Evolutionary conservation across 1,140 invertebrate genomes (phyloP), one percentile per base, ranked within the genome.

Genomic region (Pseudomyrmex dendroicus): DNA sequence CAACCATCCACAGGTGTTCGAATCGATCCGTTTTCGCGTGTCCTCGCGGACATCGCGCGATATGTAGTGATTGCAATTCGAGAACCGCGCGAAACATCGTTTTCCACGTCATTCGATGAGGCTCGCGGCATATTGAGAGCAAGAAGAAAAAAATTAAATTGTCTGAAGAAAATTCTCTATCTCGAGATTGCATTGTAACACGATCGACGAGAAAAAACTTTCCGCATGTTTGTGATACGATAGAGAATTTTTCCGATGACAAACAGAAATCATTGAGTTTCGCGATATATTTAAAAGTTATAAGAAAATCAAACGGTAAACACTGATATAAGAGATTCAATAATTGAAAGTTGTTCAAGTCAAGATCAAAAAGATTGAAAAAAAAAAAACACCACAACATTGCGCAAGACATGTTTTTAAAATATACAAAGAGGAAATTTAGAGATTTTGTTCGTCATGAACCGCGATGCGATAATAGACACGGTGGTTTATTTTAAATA

Each of bases 1-100:
- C 61, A 61, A 57, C 61, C 48, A 83, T 77, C 56, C 46, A 62
- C 46, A 74, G 61, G 73, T 66, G 72, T 83, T 77, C 61, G n/a
- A 62, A 66, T 76, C 72, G 59, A 64, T 64, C 62, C 62, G 13
- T 83, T 48, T 59, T 83, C 61, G 17, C 13, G 59, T 48, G n/a
- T 70, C 46, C 54, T 57, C 66, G 44, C 50, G 22, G 3, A 25
- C n/a, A 12, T 61, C 15, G 17, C 20, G 54, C 20, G 54, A 70
- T 44, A 78, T 10, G 35, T 44, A 78, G 35, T 70, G 54, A 48
- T 48, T 8, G 17, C 20, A 57, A 59, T 50, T 3, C 15, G 54
- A 59, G 20, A 59, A 48, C 12, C 54, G 52, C 22, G 22, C 44
- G 5, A 1, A 66, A 61, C 15, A 22, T 54, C 35, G 13, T 52